Evolutionary conservation across 2,113 vertebrate species (phyloP).

Genomic region (Brachirus orientalis): DNA sequence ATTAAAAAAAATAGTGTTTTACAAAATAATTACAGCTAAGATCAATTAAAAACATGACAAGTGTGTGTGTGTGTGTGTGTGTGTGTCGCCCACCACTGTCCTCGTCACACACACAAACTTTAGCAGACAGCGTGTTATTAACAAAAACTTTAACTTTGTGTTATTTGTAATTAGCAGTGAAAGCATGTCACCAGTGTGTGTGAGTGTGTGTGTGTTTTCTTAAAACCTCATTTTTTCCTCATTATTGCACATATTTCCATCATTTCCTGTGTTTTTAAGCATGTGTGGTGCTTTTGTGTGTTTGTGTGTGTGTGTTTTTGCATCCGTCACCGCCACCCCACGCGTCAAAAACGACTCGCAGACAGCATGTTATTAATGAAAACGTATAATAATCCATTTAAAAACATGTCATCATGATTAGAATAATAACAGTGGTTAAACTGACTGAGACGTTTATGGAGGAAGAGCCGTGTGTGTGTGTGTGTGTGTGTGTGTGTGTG

Average conservation of each 20-base stretch:
- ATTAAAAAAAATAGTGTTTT: constrained; percentile 52
- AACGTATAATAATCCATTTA: constrained; percentile 81
- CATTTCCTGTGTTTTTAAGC: not conserved
- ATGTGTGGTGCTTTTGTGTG: constrained; percentile 18
- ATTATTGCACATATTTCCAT: constrained; percentile 5
- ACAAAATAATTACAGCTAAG: constrained; percentile 71
- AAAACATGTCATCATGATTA: constrained; percentile 82
- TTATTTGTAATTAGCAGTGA: constrained; percentile 68
- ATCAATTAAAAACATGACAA: constrained; percentile 76
- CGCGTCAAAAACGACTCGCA: constrained; percentile 55
- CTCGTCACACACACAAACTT: constrained; percentile 36
- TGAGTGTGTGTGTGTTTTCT: constrained; percentile 10
- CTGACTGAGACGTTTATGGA: constrained; percentile 67
- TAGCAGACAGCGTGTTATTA: constrained; percentile 72
- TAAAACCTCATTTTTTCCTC: constrained; percentile 3
- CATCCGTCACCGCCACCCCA: constrained; percentile 31
- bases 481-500: constrained; percentile 41
- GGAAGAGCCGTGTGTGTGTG: constrained; percentile 47
- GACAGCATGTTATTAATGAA: constrained; percentile 79
- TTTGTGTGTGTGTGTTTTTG: constrained; percentile 12
- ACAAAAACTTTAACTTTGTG: constrained; percentile 61
- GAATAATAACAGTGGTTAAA: constrained; percentile 79
- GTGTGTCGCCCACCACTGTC: constrained; percentile 42
- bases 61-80: constrained; percentile 28
- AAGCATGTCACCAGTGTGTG: constrained; percentile 54